Base-by-base conservation (phyloP, 2,113 vertebrate species). In the Crocuta crocuta region DNA sequence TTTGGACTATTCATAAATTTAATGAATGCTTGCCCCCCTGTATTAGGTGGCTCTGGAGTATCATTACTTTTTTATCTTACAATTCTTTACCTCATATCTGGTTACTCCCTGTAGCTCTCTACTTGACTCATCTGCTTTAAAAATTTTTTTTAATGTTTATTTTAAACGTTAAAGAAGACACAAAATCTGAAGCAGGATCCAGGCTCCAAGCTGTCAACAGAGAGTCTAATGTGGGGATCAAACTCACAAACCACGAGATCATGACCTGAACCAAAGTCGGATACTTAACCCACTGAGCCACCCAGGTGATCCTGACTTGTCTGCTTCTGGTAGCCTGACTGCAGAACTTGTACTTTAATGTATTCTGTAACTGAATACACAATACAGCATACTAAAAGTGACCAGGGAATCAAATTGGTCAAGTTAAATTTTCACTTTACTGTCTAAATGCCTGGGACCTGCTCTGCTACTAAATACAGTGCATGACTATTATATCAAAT, bases 21-120 rank as follows among this genome's bases (percentile, higher is more conserved):
- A 39, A 61, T 26, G 13, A 1, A 2, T 79, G 1, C 43, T 4
- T 65, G 28, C 50, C 11, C 31, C 2, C 1, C 31, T 16, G 4
- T 5, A 5, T 24, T 66, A 83, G 45, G 8, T 15, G n/a, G 4
- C 80, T 81, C n/a, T 17, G 10, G 5, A 33, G 13, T 1, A 0
- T 45, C 21, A 31, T 65, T 33, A 68, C 61, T 61, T 17, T 81
- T 80, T 70, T 43, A 78, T n/a, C 53, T 70, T 53, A 35, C 6
- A 8, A 0, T 48, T 70, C 28, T 63, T 43, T 66, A 4, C 43
- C 17, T 58, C 2, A 16, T 10, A 1, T 4, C 26, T 53, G 79
- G 19, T 74, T 45, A 66, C 70, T 78, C 50, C 58, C 50, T 76
- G 15, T 26, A 28, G 31, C 9, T 78, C 4, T 16, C 13, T 33